Percentiles rank a stretch among this genome's conserved stretches.
Evolutionary conservation across 1,140 invertebrate species (phyloP).

Genomic region (Semibalanus balanoides): DNA sequence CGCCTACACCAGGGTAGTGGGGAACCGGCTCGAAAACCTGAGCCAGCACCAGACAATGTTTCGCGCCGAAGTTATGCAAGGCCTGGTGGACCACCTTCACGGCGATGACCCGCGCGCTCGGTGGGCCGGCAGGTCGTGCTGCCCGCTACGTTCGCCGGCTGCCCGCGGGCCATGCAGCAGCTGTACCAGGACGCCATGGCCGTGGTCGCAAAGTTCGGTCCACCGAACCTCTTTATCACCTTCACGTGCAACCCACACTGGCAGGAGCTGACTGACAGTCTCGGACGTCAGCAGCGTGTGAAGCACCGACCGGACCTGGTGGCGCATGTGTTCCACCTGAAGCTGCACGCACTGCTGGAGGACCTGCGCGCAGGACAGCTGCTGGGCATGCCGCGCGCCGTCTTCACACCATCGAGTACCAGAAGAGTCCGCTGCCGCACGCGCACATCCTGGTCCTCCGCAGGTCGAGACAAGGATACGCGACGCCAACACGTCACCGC

Average conservation of each 20-base stretch:
- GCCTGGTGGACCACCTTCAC: conserved; percentile 20
- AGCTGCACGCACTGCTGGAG: no score
- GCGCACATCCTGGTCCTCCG: no score
- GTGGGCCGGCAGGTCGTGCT: conserved; percentile 20
- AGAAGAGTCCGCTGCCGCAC: no score
- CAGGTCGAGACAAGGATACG: no score
- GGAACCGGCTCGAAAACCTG: conserved; percentile 18
- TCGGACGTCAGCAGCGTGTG: conserved; percentile 19
- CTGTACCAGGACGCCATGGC: conserved; percentile 29
- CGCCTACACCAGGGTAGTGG: conserved; percentile 21
- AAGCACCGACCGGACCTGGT: conserved; percentile 24
- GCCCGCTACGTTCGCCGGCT: conserved; percentile 23
- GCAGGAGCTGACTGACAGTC: conserved; percentile 24
- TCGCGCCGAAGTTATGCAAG: conserved; percentile 20
- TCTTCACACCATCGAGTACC: no score
- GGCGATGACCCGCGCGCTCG: conserved; percentile 10
- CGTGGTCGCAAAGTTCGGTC: conserved; percentile 25
- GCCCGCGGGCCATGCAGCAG: conserved; percentile 22
- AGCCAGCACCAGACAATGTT: conserved; percentile 20
- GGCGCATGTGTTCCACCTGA: conserved; percentile 16
- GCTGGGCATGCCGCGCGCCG: no score
- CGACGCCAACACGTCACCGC: no score
- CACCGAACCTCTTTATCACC: conserved; percentile 32
- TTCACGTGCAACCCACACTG: conserved; percentile 35
- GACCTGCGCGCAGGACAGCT: no score